Conservation (phyloP, 2,888 invertebrate species). For the Melieria crassipennis region DNA sequence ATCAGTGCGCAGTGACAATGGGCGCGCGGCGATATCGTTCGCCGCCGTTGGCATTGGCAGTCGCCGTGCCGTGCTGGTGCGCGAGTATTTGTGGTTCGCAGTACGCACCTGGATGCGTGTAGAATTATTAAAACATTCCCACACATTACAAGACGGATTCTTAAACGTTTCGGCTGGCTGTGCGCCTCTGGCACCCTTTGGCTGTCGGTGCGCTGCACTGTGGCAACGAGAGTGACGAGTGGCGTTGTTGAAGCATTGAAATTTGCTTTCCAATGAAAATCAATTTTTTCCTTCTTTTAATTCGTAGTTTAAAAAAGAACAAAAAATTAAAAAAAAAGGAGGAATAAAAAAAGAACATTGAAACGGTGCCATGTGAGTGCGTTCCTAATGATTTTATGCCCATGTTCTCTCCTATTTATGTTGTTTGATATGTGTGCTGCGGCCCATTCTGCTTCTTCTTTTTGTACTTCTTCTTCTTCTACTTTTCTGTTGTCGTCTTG, state of each 20-base stretch:
- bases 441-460: no score
- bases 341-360: no score
- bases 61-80: neutral
- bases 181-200: neutral
- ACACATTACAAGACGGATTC: constrained; percentile 46
- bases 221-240: no score
- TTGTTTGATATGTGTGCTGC: no score
- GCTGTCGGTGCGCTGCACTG: neutral
- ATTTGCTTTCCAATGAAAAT: constrained; percentile 19
- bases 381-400: no score
- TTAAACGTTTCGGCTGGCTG: constrained; percentile 22
- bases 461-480: no score
- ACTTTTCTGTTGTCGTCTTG: no score
- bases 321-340: no score
- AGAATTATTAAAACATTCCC: constrained; percentile 58
- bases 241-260: neutral
- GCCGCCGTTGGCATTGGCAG: neutral
- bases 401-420: no score
- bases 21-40: neutral
- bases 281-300: neutral
- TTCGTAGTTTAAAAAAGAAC: neutral
- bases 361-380: no score
- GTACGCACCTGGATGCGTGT: constrained; percentile 42
- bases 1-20: neutral
- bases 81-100: neutral